Evolutionary conservation across 2,888 invertebrate genomes (phyloP).

Genomic region (Spicauda simplicius): DNA sequence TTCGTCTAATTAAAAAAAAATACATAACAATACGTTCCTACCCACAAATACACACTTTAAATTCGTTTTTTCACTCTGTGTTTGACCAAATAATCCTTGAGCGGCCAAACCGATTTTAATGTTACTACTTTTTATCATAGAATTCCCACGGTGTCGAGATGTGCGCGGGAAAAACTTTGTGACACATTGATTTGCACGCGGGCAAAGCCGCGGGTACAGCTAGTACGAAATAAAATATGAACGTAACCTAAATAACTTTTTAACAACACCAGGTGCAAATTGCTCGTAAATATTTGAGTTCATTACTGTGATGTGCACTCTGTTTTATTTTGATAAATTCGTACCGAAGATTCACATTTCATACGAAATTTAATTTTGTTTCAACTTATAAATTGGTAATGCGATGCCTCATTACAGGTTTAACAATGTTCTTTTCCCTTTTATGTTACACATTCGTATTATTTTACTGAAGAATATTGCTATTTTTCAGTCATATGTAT

Average conservation of each 20-base stretch:
- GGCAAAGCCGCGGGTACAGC: no score
- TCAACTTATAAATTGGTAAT: conserved; percentile 27
- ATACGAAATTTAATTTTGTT: conserved; percentile 5
- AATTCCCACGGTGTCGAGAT: no score
- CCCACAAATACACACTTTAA: no score
- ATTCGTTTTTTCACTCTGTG: no score
- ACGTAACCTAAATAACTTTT: conserved; percentile 3
- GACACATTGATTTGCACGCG: no score
- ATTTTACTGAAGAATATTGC: not conserved
- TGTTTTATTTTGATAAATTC: conserved; percentile 16
- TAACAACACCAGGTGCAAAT: conserved; percentile 4
- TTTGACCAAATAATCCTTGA: no score
- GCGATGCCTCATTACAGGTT: conserved; percentile 16
- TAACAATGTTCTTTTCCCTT: not conserved
- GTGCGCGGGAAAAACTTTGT: no score
- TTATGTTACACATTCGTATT: not conserved
- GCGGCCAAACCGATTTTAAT: no score
- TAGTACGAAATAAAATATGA: no score
- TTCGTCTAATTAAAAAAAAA: no score
- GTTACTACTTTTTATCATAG: no score
- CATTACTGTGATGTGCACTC: conserved; percentile 7
- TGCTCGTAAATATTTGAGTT: conserved; percentile 1
- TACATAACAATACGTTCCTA: no score
- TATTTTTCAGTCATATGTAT: not conserved
- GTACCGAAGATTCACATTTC: conserved; percentile 19